A percentile compares a stretch with the other conserved stretches of the same genome.
These are phyloP conservation scores for Addax nasomaculatus DNA, from an alignment of 2,113 vertebrate species.

Conservation along the genomic window DNA sequence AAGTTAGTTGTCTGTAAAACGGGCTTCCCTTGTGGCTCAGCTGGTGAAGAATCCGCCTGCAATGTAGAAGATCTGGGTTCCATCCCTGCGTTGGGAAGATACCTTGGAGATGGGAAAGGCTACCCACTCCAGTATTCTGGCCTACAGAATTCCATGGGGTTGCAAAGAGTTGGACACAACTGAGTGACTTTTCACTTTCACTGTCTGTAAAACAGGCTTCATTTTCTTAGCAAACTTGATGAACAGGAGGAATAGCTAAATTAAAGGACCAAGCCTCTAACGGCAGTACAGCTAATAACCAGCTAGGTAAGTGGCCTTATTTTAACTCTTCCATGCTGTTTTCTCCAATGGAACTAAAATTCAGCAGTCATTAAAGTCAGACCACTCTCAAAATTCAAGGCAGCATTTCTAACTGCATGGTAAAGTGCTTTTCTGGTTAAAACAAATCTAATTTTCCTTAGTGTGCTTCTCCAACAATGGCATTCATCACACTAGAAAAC, in stretches of 20 bases:
- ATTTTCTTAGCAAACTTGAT: not conserved
- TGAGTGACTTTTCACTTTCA: not conserved
- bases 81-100: not conserved
- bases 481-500: not conserved
- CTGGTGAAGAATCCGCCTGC: not conserved
- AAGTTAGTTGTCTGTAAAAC: not conserved
- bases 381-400: not conserved
- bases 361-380: not conserved
- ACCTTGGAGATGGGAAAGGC: not conserved
- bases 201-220: not conserved
- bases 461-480: not conserved
- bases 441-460: not conserved
- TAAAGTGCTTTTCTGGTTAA: not conserved
- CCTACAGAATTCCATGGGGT: not conserved
- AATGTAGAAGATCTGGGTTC: not conserved
- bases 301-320: not conserved
- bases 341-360: not conserved
- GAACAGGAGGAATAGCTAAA: not conserved
- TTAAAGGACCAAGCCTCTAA: not conserved
- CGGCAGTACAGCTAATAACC: not conserved
- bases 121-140: not conserved
- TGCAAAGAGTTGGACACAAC: not conserved
- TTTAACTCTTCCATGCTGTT: not conserved
- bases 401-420: not conserved
- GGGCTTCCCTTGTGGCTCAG: not conserved